Percentiles rank a stretch among this genome's conserved stretches.
Evolutionary conservation across 2,888 invertebrate genomes (phyloP).

Genomic region (Entomobrya proxima): DNA sequence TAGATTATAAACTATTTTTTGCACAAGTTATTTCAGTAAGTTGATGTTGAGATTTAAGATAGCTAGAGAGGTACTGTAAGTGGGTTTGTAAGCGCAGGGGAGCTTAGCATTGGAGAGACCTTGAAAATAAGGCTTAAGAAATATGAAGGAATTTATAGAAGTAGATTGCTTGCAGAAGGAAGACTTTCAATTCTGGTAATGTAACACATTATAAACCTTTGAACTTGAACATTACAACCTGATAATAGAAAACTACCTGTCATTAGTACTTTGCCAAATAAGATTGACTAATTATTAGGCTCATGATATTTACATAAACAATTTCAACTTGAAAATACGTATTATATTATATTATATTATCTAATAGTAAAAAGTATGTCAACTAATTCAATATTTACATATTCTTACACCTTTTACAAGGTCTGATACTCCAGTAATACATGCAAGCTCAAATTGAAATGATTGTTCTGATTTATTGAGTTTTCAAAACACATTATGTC

Average conservation of each 20-base stretch:
- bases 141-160: not conserved
- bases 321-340: no score
- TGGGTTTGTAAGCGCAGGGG: not conserved
- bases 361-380: not conserved
- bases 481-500: not conserved
- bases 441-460: conserved; percentile 11
- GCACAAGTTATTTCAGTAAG: no score
- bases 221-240: not conserved
- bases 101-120: not conserved
- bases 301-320: no score
- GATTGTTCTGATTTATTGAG: not conserved
- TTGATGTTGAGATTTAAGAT: no score
- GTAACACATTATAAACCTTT: not conserved
- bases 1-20: no score
- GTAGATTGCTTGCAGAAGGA: not conserved
- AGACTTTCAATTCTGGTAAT: not conserved
- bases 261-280: conserved; percentile 30
- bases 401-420: no score
- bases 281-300: not conserved
- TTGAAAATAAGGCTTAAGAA: not conserved
- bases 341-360: no score
- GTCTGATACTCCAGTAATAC: not conserved
- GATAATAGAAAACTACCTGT: not conserved
- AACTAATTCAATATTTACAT: no score
- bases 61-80: no score